Conservation (phyloP, 2,797 vertebrate genomes). For the Avahi laniger region DNA sequence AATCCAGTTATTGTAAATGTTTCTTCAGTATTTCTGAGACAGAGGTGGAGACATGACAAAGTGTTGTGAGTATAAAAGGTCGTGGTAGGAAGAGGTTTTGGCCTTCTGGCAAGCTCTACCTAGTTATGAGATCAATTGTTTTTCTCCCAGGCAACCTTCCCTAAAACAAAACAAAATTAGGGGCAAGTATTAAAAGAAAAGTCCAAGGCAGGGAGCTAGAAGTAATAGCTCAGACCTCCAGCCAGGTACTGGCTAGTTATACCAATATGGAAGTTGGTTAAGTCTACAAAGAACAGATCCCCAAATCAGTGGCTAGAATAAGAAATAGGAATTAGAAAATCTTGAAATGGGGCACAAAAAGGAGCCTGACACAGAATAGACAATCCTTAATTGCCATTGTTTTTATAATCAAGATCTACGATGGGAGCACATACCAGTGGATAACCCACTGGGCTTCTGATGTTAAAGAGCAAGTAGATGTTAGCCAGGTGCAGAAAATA, state of each 20-base stretch:
- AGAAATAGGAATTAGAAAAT: not conserved
- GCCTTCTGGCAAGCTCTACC: not conserved
- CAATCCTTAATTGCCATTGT: not conserved
- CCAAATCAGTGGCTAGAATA: not conserved
- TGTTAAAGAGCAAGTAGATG: not conserved
- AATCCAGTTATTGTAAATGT: not conserved
- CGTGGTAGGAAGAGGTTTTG: not conserved
- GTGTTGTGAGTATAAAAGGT: not conserved
- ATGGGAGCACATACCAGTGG: accelerated
- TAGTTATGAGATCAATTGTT: not conserved
- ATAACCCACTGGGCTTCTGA: not conserved
- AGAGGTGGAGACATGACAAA: not conserved
- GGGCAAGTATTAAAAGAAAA: not conserved
- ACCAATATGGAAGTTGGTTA: not conserved
- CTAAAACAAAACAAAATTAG: not conserved
- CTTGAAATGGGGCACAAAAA: not conserved
- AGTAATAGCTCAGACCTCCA: not conserved
- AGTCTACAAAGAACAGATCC: not conserved
- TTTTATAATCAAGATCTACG: not conserved
- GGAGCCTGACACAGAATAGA: not conserved
- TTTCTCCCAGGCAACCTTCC: not conserved
- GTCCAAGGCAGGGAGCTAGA: not conserved
- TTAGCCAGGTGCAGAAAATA: not conserved
- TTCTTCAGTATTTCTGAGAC: not conserved
- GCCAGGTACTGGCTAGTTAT: not conserved